Base-by-base conservation (phyloP, 2,797 vertebrate species). In the Bovichtus diacanthus region DNA sequence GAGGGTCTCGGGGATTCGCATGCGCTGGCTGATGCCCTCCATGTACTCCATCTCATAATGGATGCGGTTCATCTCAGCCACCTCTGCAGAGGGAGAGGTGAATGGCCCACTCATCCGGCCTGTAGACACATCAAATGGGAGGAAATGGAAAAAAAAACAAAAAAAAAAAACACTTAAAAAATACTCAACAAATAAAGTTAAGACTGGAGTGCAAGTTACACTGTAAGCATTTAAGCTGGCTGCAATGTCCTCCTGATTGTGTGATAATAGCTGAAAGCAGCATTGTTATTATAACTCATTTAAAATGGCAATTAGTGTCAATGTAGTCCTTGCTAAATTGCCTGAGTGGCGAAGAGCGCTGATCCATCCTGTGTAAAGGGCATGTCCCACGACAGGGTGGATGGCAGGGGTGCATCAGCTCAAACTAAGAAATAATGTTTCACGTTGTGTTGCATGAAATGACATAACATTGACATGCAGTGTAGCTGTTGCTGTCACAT, bases 41-140 rank as follows among this genome's bases (percentile, higher is more conserved):
- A 97, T 99, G 92, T 99, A 99, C 11, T 99, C 96, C 92, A 99
- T 92, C 82, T 99, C 97, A 86, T 97, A 99, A 64, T 98, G 97
- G 85, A 98, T 97, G 54, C 97, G 97, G 91, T 93, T 99, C 21
- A 98, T 97, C 91, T 98, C 97, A 1, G 96, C 97, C 95, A 96
- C 96, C 87, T 98, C 97, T 38, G 95, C 94, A 82, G 96, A 90
- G 4, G 96, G 93, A 15, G 95, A 90, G 6, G 94, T 92, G 87
- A 97, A 97, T 27, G 95, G 92, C 76, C 93, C 94, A 80, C 95
- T 97, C 96, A 97, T 97, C 74, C 94, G 93, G 92, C 71, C 92
- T 92, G 76, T n/a, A 59, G 29, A 70, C 19, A 59, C 38, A 75
- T 31, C 7, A 58, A 61, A 70, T 7, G 3, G 9, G 36, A 39